Evolutionary conservation across 2,797 vertebrate genomes (phyloP), one percentile per base, ranked within the genome.

Genomic region (Acanthis flammea): DNA sequence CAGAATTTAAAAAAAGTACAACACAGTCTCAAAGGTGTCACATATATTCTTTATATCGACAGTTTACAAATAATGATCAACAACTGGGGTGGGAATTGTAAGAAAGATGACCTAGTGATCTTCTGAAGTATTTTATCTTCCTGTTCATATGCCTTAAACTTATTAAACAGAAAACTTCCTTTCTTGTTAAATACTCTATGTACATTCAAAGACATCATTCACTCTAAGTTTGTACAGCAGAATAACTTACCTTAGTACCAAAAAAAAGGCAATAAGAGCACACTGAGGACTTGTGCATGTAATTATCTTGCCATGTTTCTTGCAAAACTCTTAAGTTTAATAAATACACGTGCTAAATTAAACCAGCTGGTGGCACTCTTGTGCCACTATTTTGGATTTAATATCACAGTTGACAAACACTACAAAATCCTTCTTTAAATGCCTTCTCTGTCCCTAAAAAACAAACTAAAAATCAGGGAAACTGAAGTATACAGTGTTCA

Each of bases 331-430:
- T 3, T 3, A 22, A 42, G 37, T 54, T 70, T 27, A 42, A 55
- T 70, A 94, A 89, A 88, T 33, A 42, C 14, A 44, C 18, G 63
- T 3, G n/a, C 77, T 44, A 70, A 92, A 86, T 83, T 62, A 97
- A 83, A 93, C 93, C 94, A 96, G 75, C 66, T 97, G 96, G 92
- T 96, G 97, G 96, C 94, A 97, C 73, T 89, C 77, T 93, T 92
- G 94, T 41, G 42, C 90, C 86, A 87, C 60, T 89, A 39, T 15
- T 93, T 70, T 54, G 27, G 27, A 80, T 68, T 86, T 35, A 51
- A 19, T 44, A 22, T 4, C 16, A 55, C 7, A 53, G 24, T 19
- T 65, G 22, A 89, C 42, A 86, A 82, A 83, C 24, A 25, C 5
- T 45, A 48, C 1, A 35, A 50, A 81, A 53, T 21, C 8, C 4